phyloP scores from a whole-genome alignment of 2,888 invertebrate genomes.

The Hofmannophila pseudospretella region DNA sequence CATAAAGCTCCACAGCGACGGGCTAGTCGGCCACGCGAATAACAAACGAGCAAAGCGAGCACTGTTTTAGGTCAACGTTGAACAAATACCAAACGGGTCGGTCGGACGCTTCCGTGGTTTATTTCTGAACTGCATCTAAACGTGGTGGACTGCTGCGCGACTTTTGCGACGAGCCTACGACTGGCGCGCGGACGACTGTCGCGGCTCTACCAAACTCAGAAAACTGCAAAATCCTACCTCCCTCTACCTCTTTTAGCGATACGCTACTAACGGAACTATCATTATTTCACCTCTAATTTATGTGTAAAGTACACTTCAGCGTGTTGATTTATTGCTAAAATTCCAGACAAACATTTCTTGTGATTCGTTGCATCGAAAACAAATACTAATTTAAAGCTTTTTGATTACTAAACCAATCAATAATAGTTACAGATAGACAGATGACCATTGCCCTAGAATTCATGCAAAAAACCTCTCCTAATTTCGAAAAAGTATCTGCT shows the following conservation, averaged over 20 bases:
- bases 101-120: slow-evolving; percentile 74
- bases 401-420: too few species aligned
- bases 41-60: slow-evolving; percentile 74
- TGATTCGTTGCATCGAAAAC: too few species aligned
- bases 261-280: neutral
- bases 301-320: too few species aligned
- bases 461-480: too few species aligned
- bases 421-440: too few species aligned
- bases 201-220: neutral
- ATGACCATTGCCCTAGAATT: too few species aligned
- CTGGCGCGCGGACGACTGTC: neutral
- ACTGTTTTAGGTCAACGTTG: slow-evolving; percentile 78
- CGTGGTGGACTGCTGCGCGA: slow-evolving; percentile 51
- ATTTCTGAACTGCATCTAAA: slow-evolving; percentile 72
- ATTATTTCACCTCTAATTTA: too few species aligned
- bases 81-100: slow-evolving; percentile 78
- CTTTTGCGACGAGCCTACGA: slow-evolving; percentile 44
- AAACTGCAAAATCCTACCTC: neutral
- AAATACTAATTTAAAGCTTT: too few species aligned
- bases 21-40: slow-evolving; percentile 62
- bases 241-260: neutral
- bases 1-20: slow-evolving; percentile 6
- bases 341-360: too few species aligned
- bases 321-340: too few species aligned
- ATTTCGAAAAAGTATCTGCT: too few species aligned